Percentiles rank a stretch among this genome's conserved stretches.
phyloP scores from a whole-genome alignment of 2,797 vertebrate genomes.

The Periparus ater region DNA sequence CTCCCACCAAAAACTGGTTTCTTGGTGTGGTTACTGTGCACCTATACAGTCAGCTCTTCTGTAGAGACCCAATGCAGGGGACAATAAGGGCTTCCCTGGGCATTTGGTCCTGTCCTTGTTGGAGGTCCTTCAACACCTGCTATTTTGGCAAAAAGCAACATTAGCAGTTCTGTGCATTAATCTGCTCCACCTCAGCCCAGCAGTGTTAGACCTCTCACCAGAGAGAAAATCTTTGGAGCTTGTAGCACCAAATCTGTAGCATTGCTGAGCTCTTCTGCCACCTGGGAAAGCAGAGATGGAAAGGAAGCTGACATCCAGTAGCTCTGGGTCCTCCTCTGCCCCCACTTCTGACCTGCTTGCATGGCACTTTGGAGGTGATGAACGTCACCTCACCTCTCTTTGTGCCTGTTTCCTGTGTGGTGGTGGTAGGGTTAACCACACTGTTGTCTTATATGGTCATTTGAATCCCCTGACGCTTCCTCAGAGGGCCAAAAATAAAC shows the following conservation, averaged over 20 bases:
- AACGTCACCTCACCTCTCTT: slow-evolving; percentile 66
- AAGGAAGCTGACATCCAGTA: not conserved
- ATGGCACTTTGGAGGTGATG: not conserved
- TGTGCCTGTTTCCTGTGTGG: slow-evolving; percentile 59
- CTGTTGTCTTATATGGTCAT: slow-evolving; percentile 94
- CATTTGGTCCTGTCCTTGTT: not conserved
- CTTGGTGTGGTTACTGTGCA: accelerated
- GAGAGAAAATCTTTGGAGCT: not conserved
- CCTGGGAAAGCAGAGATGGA: not conserved
- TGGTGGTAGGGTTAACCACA: slow-evolving; percentile 76
- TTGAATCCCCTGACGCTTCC: slow-evolving; percentile 83
- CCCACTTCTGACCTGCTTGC: not conserved
- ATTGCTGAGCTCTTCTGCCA: not conserved
- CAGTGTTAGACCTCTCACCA: not conserved
- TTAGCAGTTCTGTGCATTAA: not conserved
- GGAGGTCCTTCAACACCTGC: not conserved
- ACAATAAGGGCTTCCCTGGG: not conserved
- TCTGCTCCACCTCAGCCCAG: not conserved
- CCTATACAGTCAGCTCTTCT: not conserved
- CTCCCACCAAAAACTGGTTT: not conserved
- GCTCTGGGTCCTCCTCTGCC: not conserved
- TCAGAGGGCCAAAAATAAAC: slow-evolving; percentile 94
- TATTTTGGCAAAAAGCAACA: not conserved
- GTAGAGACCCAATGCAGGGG: accelerated
- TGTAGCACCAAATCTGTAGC: not conserved